phyloP scores from a whole-genome alignment of 2,888 invertebrate species.

The Leptopilina myrica region DNA sequence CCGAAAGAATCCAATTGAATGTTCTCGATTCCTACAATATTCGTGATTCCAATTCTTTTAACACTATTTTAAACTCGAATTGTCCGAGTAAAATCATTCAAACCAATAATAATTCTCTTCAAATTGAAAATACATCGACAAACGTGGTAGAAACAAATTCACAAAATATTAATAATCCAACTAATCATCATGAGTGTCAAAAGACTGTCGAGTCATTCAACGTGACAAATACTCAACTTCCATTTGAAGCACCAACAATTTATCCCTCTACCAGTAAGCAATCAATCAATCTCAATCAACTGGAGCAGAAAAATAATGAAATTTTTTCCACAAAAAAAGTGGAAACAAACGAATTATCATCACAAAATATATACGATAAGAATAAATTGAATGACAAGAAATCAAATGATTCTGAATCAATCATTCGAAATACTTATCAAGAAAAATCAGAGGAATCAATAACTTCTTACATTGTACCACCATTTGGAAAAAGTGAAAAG shows the following conservation, averaged over 20 bases:
- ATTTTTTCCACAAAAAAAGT: slow-evolving; percentile 57
- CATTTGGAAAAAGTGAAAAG: slow-evolving; percentile 63
- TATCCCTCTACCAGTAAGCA: slow-evolving; percentile 1
- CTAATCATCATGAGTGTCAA: slow-evolving; percentile 29
- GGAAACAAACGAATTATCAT: slow-evolving; percentile 51
- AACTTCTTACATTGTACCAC: slow-evolving; percentile 55
- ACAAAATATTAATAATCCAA: slow-evolving; percentile 31
- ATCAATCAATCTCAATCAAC: slow-evolving; percentile 18
- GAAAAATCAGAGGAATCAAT: slow-evolving; percentile 63
- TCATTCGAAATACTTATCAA: slow-evolving; percentile 58
- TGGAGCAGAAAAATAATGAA: slow-evolving; percentile 51
- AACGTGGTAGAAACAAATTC: slow-evolving; percentile 9
- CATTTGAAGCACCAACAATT: slow-evolving; percentile 14
- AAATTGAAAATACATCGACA: slow-evolving; percentile 7
- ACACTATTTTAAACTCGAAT: neutral
- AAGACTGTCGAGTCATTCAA: slow-evolving; percentile 36
- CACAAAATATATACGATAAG: slow-evolving; percentile 49
- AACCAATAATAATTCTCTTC: slow-evolving; percentile 22
- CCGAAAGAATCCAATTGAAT: slow-evolving; percentile 11
- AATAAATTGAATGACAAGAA: slow-evolving; percentile 50
- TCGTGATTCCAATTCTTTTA: slow-evolving; percentile 17
- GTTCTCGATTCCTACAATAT: slow-evolving; percentile 8
- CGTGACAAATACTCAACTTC: neutral
- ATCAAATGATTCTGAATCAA: slow-evolving; percentile 49
- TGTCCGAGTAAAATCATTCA: neutral